Conservation (phyloP, 1,140 invertebrate species). For the Halictus rubicundus region DNA sequence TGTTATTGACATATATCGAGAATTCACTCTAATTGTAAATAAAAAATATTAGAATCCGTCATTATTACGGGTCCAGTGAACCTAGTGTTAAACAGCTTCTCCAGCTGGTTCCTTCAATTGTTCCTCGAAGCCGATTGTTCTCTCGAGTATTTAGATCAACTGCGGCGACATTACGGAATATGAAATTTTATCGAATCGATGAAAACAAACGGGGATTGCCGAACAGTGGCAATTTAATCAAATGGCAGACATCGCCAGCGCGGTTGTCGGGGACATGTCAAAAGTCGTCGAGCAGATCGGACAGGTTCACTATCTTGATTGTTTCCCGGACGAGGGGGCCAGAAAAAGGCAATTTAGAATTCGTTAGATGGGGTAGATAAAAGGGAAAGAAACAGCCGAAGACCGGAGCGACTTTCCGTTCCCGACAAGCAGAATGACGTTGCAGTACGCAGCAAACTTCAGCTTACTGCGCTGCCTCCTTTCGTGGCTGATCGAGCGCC, state of each 20-base stretch:
- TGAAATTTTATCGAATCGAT: too few relatives aligned
- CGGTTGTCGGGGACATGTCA: too few relatives aligned
- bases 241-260: not conserved
- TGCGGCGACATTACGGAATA: too few relatives aligned
- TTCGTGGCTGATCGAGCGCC: constrained; percentile 20
- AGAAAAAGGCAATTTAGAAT: not conserved
- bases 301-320: not conserved
- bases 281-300: not conserved
- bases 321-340: not conserved
- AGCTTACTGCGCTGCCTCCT: not conserved
- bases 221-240: not conserved
- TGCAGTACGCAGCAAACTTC: constrained; percentile 4
- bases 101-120: too few relatives aligned
- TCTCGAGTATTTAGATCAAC: too few relatives aligned
- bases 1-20: too few relatives aligned
- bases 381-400: not conserved
- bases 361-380: not conserved
- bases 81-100: too few relatives aligned
- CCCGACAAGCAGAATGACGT: constrained; percentile 24
- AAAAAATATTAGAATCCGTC: too few relatives aligned
- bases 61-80: too few relatives aligned
- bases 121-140: too few relatives aligned
- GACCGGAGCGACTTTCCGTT: constrained; percentile 13
- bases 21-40: too few relatives aligned
- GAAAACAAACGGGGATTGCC: not conserved